Conservation (phyloP, 1,140 invertebrate species). For the Ceratoteleas bidentatus region DNA sequence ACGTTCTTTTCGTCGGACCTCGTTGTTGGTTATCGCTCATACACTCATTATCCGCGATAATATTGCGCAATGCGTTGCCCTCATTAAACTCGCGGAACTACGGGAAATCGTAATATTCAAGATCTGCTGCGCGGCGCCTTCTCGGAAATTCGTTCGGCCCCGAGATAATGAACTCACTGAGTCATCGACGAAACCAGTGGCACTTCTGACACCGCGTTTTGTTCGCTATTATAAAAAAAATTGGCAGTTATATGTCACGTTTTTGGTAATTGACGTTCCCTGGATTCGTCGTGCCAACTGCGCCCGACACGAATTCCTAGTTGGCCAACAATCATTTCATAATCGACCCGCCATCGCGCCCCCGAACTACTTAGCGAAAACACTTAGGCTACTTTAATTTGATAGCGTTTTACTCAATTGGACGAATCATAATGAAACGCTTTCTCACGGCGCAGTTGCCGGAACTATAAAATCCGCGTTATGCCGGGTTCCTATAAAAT, state of each 20-base stretch:
- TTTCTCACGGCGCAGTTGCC: slow-evolving; percentile 28
- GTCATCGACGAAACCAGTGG: neutral
- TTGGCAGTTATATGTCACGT: no score
- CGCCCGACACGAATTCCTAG: slow-evolving; percentile 12
- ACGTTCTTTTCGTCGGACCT: no score
- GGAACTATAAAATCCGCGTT: slow-evolving; percentile 22
- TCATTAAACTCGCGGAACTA: no score
- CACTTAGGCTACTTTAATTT: slow-evolving; percentile 51
- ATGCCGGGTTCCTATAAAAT: slow-evolving; percentile 7
- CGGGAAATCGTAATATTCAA: no score
- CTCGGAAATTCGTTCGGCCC: no score
- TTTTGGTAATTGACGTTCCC: no score
- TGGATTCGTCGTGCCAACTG: neutral
- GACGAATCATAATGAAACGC: slow-evolving; percentile 37
- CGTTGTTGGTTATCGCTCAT: neutral
- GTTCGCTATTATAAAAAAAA: no score
- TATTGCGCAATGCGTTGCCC: no score
- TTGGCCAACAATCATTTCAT: slow-evolving; percentile 36
- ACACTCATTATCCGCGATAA: no score
- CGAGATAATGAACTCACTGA: neutral
- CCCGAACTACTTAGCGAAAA: slow-evolving; percentile 28
- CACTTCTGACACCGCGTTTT: no score
- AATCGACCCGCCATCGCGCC: slow-evolving; percentile 31
- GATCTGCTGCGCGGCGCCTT: no score
- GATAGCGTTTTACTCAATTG: slow-evolving; percentile 42